Evolutionary conservation across 2,797 vertebrate species (phyloP).

Genomic region (Rallus crepitans): DNA sequence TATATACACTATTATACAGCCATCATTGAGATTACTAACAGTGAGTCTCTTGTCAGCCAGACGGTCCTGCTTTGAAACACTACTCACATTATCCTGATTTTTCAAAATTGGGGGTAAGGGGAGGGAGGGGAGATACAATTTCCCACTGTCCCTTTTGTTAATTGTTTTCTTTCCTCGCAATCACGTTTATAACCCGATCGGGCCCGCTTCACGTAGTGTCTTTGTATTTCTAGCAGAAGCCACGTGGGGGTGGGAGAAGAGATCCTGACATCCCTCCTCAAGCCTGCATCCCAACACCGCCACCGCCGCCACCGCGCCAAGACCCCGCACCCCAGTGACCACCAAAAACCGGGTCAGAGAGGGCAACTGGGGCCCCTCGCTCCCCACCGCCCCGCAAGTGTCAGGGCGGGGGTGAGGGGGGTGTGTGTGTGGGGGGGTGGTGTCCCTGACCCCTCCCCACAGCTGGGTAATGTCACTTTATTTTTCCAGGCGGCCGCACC

Average conservation of each 20-base stretch:
- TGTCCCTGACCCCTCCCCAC: neutral
- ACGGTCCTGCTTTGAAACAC: conserved; percentile 54
- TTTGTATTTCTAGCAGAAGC: conserved; percentile 75
- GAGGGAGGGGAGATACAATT: neutral
- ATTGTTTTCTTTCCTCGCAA: conserved; percentile 66
- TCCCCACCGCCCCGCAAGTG: fast-evolving
- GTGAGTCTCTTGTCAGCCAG: conserved; percentile 68
- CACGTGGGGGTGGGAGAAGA: conserved; percentile 39
- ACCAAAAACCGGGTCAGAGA: neutral
- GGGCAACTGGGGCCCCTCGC: neutral
- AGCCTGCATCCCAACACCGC: neutral
- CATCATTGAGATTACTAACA: conserved; percentile 76
- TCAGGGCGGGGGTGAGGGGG: fast-evolving
- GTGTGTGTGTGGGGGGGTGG: no score
- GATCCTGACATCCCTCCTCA: neutral
- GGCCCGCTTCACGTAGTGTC: conserved; percentile 52
- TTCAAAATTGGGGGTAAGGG: conserved; percentile 18
- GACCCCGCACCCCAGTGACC: neutral
- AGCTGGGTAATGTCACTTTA: neutral
- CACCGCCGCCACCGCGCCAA: neutral
- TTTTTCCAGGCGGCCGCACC: conserved; percentile 14
- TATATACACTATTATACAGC: conserved; percentile 75
- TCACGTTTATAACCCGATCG: conserved; percentile 51
- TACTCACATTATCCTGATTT: conserved; percentile 45
- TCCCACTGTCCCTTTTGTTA: conserved; percentile 46